Conservation (phyloP, 2,888 invertebrate species). For the Harpalus rubripes region DNA sequence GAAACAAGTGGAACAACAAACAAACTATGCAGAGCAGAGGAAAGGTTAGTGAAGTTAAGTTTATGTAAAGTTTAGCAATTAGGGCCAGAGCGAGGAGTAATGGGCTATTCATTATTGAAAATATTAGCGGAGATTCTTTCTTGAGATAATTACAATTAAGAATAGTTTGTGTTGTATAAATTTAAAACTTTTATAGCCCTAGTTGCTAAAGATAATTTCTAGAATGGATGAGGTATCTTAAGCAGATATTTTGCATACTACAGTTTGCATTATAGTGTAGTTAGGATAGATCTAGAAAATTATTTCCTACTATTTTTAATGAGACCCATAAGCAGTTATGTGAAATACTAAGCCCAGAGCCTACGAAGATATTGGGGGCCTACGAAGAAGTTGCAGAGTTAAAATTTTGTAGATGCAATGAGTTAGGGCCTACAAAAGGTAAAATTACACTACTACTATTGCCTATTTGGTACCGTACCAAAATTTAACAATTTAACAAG, state of each 20-base stretch:
- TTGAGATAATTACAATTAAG: not conserved
- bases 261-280: not conserved
- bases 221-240: not conserved
- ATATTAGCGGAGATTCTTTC: slow-evolving; percentile 20
- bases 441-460: too few relatives aligned
- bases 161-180: slow-evolving; percentile 21
- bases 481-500: too few relatives aligned
- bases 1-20: slow-evolving; percentile 34
- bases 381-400: too few relatives aligned
- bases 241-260: not conserved
- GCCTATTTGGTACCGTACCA: too few relatives aligned
- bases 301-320: not conserved
- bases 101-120: slow-evolving; percentile 41
- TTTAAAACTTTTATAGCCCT: not conserved
- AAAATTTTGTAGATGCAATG: too few relatives aligned
- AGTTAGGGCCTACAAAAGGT: too few relatives aligned
- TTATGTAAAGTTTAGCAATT: slow-evolving; percentile 36
- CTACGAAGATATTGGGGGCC: too few relatives aligned
- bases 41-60: slow-evolving; percentile 34
- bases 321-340: not conserved
- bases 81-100: not conserved
- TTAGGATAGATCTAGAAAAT: not conserved
- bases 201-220: not conserved
- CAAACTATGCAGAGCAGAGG: slow-evolving; percentile 16
- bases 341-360: not conserved